Percentiles rank a stretch among this genome's conserved stretches.
Conservation (phyloP, 2,797 vertebrate genomes). For the Rhyacichthys aspro region DNA sequence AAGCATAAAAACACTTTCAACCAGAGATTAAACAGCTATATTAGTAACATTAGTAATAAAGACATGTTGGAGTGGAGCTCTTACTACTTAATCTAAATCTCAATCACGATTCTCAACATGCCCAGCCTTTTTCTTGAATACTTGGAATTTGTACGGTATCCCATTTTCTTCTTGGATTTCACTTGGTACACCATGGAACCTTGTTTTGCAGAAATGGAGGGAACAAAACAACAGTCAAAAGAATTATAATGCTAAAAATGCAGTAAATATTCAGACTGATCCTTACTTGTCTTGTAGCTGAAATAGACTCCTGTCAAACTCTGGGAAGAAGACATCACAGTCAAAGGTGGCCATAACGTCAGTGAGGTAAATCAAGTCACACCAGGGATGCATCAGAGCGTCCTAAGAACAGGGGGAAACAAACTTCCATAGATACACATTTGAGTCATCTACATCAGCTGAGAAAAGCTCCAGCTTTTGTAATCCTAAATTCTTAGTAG, state of each 20-base stretch:
- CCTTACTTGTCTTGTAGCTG: conserved; percentile 75
- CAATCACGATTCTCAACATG: neutral
- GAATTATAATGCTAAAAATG: neutral
- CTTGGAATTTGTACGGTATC: conserved; percentile 80
- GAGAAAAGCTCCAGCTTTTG: neutral
- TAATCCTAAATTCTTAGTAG: neutral
- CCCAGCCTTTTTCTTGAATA: conserved; percentile 73
- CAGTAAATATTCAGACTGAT: neutral
- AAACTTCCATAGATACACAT: too few relatives aligned
- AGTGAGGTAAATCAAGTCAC: conserved; percentile 82
- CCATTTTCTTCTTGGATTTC: conserved; percentile 83
- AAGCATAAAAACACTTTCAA: neutral
- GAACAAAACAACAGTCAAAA: conserved; percentile 20
- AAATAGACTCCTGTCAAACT: conserved; percentile 76
- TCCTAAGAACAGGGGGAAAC: conserved; percentile 61
- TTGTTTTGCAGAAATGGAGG: conserved; percentile 39
- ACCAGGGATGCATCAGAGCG: conserved; percentile 80
- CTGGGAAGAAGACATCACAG: conserved; percentile 84
- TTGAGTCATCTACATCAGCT: neutral
- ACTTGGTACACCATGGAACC: conserved; percentile 76
- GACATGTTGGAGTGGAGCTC: neutral
- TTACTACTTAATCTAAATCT: neutral
- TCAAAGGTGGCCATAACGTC: conserved; percentile 82
- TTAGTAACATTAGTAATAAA: neutral
- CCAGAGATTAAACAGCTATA: neutral